These are phyloP conservation scores for Gnathonemus longibarbis DNA, from an alignment of 2,113 vertebrate genomes.

Conservation along the genomic window DNA sequence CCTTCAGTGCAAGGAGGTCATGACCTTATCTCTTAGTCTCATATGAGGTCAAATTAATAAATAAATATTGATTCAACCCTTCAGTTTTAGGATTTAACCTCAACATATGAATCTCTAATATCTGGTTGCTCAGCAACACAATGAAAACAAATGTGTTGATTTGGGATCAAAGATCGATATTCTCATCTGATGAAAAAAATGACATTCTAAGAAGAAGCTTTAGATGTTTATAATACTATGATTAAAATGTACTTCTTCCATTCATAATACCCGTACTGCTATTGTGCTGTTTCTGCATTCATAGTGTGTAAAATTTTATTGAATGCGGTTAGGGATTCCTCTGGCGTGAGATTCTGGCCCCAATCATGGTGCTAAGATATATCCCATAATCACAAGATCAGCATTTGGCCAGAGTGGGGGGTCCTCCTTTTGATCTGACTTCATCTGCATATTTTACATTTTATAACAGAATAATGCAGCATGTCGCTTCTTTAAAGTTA, in stretches of 20 bases:
- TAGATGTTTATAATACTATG: not conserved
- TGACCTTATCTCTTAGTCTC: not conserved
- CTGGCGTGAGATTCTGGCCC: not conserved
- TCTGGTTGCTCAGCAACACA: not conserved
- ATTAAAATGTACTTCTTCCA: not conserved
- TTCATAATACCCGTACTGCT: not conserved
- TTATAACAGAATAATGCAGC: not conserved
- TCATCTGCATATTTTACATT: constrained; percentile 12
- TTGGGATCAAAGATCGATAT: not conserved
- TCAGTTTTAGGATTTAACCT: not conserved
- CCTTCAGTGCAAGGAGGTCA: not conserved
- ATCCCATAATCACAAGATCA: not conserved
- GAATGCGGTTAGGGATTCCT: constrained; percentile 11
- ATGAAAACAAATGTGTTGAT: not conserved
- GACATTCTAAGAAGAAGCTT: not conserved
- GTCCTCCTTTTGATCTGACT: not conserved
- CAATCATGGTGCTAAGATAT: not conserved
- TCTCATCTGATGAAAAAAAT: not conserved
- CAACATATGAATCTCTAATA: not conserved
- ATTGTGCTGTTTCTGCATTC: not conserved
- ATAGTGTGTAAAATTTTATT: not conserved
- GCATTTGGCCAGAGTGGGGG: not conserved
- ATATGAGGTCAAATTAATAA: constrained; percentile 3
- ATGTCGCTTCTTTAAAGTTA: not conserved
- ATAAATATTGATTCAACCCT: not conserved